Percentiles rank a stretch among this genome's conserved stretches.
Evolutionary conservation across 1,140 invertebrate species (phyloP).

Genomic region (Ooceraea biroi): DNA sequence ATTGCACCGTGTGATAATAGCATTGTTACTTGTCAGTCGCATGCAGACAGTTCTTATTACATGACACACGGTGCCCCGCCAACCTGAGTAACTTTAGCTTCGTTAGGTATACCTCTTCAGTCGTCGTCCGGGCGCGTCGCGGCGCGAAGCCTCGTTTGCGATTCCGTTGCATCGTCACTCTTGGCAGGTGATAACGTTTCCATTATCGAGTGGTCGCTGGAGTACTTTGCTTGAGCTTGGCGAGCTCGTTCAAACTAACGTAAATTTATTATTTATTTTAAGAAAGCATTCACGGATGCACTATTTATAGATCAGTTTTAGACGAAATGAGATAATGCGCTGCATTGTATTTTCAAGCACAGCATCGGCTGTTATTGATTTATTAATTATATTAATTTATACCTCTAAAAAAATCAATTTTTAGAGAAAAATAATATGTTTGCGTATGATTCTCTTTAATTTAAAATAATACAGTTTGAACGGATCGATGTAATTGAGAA

Average conservation of each 20-base stretch:
- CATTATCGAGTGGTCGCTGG: conserved; percentile 4
- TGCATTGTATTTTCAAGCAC: too few relatives aligned
- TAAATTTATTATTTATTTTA: neutral
- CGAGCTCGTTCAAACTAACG: neutral
- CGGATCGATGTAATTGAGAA: neutral
- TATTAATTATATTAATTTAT: too few relatives aligned
- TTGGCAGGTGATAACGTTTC: conserved; percentile 40
- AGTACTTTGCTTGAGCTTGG: neutral
- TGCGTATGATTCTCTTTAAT: too few relatives aligned
- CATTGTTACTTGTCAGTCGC: conserved; percentile 80
- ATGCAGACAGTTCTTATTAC: conserved; percentile 80
- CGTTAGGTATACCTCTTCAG: conserved; percentile 82
- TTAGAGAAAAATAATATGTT: too few relatives aligned
- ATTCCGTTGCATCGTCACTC: neutral
- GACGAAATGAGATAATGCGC: neutral
- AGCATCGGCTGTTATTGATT: too few relatives aligned
- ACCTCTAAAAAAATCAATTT: too few relatives aligned
- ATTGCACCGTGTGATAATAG: conserved; percentile 82
- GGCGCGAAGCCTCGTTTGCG: conserved; percentile 73
- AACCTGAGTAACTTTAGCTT: conserved; percentile 73
- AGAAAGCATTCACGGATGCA: neutral
- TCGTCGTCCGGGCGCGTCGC: conserved; percentile 78
- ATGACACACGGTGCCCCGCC: conserved; percentile 79
- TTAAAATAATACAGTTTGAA: too few relatives aligned
- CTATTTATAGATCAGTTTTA: neutral